phyloP scores from a whole-genome alignment of 2,113 vertebrate species.

The Triplophysa rosa region DNA sequence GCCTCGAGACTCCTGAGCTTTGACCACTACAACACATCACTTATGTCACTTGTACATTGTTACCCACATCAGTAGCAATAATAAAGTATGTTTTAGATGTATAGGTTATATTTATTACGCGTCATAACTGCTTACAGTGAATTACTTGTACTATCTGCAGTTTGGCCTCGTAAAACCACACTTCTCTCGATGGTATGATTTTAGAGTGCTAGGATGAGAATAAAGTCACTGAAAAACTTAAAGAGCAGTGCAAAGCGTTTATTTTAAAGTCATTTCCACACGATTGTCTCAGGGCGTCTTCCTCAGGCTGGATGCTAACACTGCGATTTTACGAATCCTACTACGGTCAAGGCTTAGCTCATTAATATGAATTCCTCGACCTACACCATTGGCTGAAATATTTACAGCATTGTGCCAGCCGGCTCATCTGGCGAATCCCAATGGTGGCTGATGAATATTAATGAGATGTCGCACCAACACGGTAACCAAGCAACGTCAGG shows the following conservation, averaged over 20 bases:
- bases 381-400: neutral
- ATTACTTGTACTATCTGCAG: neutral
- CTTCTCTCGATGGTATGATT: neutral
- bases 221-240: neutral
- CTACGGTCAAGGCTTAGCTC: neutral
- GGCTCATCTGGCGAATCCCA: neutral
- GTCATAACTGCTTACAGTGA: neutral
- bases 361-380: neutral
- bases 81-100: neutral
- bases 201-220: neutral
- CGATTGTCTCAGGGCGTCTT: conserved; percentile 32
- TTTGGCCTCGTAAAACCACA: neutral
- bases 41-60: neutral
- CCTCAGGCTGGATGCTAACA: neutral
- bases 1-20: neutral
- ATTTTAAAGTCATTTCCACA: neutral
- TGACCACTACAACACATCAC: neutral
- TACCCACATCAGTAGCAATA: neutral
- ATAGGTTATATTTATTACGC: neutral
- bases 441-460: neutral
- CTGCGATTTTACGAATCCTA: conserved; percentile 7
- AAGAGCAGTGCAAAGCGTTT: too few relatives aligned
- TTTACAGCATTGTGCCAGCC: too few relatives aligned
- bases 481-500: neutral
- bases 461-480: too few relatives aligned